Percentiles rank a stretch among this genome's conserved stretches.
Evolutionary conservation across 2,797 vertebrate species (phyloP).

Genomic region (Melanogrammus aeglefinus): DNA sequence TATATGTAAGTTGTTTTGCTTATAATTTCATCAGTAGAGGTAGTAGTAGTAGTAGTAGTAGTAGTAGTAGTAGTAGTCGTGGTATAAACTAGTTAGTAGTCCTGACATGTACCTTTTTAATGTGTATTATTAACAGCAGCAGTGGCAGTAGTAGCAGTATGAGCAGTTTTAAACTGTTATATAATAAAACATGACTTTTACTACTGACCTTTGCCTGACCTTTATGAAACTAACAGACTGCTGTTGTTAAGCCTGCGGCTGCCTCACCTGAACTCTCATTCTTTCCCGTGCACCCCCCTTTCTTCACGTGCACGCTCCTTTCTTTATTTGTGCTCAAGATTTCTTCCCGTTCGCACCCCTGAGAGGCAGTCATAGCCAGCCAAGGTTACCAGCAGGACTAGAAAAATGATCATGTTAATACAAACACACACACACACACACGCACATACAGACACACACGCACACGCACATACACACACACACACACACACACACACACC

Average conservation of each 20-base stretch:
- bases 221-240: conserved; percentile 24
- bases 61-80: no score
- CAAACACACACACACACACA: conserved; percentile 3
- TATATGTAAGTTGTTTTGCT: no score
- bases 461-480: not conserved
- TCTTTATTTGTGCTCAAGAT: conserved; percentile 16
- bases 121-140: no score
- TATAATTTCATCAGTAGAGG: no score
- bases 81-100: no score
- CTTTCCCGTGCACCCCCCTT: not conserved
- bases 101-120: no score
- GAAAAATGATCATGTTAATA: conserved; percentile 11
- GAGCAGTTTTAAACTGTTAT: no score
- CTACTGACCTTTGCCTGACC: conserved; percentile 34
- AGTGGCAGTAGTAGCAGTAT: no score
- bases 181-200: conserved; percentile 14
- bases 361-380: conserved; percentile 42
- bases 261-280: not conserved
- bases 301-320: not conserved
- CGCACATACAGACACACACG: not conserved
- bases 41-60: no score
- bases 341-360: conserved; percentile 65
- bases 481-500: not conserved
- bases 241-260: not conserved
- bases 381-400: conserved; percentile 35